Conservation (phyloP, 2,113 vertebrate genomes). For the Solea senegalensis region DNA sequence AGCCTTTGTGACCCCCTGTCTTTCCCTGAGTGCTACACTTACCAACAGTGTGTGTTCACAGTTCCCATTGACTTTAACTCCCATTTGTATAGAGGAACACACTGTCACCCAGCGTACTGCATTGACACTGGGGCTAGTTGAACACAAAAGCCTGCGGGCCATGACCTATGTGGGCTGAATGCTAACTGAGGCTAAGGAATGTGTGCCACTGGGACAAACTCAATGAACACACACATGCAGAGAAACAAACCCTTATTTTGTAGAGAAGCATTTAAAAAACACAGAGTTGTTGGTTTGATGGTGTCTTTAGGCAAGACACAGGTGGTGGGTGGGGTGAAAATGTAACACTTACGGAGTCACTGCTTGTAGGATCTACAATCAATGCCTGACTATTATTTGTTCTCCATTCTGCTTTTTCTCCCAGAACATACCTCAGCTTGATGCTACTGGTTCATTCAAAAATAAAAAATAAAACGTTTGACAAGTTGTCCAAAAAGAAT, state of each 20-base stretch:
- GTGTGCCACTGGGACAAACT: slow-evolving; percentile 27
- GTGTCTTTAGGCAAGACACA: slow-evolving; percentile 43
- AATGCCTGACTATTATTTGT: slow-evolving; percentile 21
- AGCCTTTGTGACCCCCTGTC: slow-evolving; percentile 32
- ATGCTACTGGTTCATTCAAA: slow-evolving; percentile 27
- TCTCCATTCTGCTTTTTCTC: neutral
- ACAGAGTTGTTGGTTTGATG: slow-evolving; percentile 63
- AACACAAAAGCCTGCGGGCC: slow-evolving; percentile 72
- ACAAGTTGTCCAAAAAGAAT: slow-evolving; percentile 35
- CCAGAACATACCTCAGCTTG: slow-evolving; percentile 33
- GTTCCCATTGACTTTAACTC: slow-evolving; percentile 53
- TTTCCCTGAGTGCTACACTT: slow-evolving; percentile 36
- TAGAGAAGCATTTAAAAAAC: slow-evolving; percentile 56
- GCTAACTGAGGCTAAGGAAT: slow-evolving; percentile 73
- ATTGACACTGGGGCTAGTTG: slow-evolving; percentile 45
- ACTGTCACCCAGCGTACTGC: slow-evolving; percentile 31
- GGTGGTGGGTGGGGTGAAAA: slow-evolving; percentile 35
- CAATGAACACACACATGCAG: slow-evolving; percentile 12
- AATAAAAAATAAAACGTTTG: neutral
- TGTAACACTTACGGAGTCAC: slow-evolving; percentile 49
- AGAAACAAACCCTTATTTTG: slow-evolving; percentile 19
- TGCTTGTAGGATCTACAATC: slow-evolving; percentile 52
- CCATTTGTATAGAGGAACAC: slow-evolving; percentile 31
- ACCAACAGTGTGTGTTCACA: slow-evolving; percentile 24
- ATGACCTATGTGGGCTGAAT: slow-evolving; percentile 77